A percentile compares a stretch with the other conserved stretches of the same genome.
Evolutionary conservation across 2,797 vertebrate species (phyloP).

Genomic region (Brachymystax lenok): DNA sequence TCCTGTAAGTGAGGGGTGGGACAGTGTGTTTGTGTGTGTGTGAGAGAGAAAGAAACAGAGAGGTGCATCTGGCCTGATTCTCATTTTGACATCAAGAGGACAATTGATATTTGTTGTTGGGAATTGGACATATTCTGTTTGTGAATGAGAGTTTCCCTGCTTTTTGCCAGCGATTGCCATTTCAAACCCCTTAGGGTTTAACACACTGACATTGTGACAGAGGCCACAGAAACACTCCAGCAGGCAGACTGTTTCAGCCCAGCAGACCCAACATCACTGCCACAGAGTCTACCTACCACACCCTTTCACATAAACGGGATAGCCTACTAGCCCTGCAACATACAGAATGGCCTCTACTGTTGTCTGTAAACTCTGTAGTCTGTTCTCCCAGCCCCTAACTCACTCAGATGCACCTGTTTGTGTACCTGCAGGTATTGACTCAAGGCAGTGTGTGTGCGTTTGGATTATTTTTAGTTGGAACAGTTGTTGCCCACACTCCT

Average conservation of each 20-base stretch:
- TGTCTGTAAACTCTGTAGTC: neutral
- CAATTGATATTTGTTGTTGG: too few relatives aligned
- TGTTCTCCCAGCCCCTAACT: neutral
- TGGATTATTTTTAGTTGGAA: too few relatives aligned
- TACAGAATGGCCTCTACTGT: neutral
- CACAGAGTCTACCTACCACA: neutral
- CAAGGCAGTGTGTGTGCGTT: slow-evolving; percentile 27
- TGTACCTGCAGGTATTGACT: slow-evolving; percentile 45
- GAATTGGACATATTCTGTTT: neutral
- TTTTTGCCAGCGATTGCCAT: neutral
- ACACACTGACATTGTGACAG: neutral
- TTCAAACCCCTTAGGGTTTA: neutral
- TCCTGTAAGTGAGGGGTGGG: neutral
- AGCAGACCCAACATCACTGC: neutral
- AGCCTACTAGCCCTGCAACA: neutral
- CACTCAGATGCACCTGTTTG: neutral
- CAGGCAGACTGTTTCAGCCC: neutral
- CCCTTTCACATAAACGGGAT: neutral
- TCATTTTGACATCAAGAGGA: too few relatives aligned
- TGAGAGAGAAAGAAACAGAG: neutral
- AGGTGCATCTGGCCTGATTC: neutral
- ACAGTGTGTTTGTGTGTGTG: neutral
- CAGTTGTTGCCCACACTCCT: too few relatives aligned
- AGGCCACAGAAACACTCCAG: neutral
- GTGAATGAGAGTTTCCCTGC: neutral